Percentiles rank a stretch among this genome's conserved stretches.
These are phyloP conservation scores for Ochlodes sylvanus DNA, from an alignment of 2,888 invertebrate species.

Conservation along the genomic window DNA sequence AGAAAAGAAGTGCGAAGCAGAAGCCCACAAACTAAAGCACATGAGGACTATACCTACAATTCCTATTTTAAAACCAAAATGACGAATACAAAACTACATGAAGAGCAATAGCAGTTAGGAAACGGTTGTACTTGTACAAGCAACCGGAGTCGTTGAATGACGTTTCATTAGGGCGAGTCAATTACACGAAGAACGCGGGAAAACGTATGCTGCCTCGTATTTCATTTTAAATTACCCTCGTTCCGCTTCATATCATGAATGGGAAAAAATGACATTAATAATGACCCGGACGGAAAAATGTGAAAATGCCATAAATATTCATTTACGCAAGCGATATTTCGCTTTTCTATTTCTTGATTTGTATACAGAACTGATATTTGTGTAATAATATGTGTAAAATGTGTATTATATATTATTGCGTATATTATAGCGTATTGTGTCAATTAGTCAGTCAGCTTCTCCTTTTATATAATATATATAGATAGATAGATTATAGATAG, in stretches of 20 bases:
- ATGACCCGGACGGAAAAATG: constrained; percentile 48
- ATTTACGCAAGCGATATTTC: constrained; percentile 47
- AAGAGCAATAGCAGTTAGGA: not conserved
- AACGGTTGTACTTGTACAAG: constrained; percentile 21
- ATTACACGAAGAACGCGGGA: constrained; percentile 57
- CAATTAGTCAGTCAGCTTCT: too few species aligned
- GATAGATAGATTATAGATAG: too few species aligned
- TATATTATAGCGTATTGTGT: too few species aligned
- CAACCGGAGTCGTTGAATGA: constrained; percentile 51
- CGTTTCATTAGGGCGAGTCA: constrained; percentile 68
- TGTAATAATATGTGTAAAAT: too few species aligned
- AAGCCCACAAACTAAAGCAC: too few species aligned
- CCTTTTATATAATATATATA: too few species aligned
- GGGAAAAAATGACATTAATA: constrained; percentile 61
- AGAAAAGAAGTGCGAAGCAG: too few species aligned
- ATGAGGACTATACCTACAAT: too few species aligned
- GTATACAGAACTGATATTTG: not conserved
- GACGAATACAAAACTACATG: too few species aligned
- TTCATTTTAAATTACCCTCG: constrained; percentile 64
- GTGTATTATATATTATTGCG: too few species aligned
- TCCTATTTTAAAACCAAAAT: too few species aligned
- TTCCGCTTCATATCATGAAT: constrained; percentile 58
- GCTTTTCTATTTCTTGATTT: constrained; percentile 5
- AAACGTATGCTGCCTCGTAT: constrained; percentile 64
- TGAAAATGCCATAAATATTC: constrained; percentile 59